Conservation (phyloP, 2,113 vertebrate species). For the Crotophaga sulcirostris region DNA sequence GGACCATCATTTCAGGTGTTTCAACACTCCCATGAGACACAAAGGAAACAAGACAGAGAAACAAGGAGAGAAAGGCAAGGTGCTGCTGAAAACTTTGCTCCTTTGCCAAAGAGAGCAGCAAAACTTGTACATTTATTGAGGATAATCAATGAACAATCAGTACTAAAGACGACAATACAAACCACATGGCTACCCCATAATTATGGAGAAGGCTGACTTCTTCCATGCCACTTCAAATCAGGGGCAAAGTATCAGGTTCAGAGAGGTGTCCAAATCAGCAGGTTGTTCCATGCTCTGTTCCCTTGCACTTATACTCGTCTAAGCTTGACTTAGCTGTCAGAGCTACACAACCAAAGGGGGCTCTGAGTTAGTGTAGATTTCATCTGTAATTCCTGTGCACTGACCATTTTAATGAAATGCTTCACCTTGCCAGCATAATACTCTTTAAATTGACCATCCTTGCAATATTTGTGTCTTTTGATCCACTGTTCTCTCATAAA, state of each 20-base stretch:
- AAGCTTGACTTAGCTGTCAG: not conserved
- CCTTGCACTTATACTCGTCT: not conserved
- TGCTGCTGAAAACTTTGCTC: not conserved
- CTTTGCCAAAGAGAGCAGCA: not conserved
- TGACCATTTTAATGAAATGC: slow-evolving; percentile 16
- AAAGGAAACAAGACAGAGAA: not conserved
- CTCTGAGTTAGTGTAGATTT: not conserved
- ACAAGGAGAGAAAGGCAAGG: not conserved
- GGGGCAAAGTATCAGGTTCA: not conserved
- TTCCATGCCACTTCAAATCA: not conserved
- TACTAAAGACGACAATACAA: not conserved
- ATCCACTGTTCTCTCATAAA: slow-evolving; percentile 48
- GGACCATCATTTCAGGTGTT: not conserved
- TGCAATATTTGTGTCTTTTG: slow-evolving; percentile 1
- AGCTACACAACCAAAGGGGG: not conserved
- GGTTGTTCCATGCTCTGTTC: not conserved
- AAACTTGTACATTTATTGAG: not conserved
- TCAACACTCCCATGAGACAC: not conserved
- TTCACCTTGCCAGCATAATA: slow-evolving; percentile 8
- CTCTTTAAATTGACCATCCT: slow-evolving; percentile 46
- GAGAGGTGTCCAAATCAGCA: not conserved
- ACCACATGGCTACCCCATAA: not conserved
- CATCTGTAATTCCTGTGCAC: not conserved
- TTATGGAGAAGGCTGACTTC: not conserved
- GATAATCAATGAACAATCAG: not conserved